phyloP scores from a whole-genome alignment of 2,888 invertebrate genomes.

The Ophion costatus region DNA sequence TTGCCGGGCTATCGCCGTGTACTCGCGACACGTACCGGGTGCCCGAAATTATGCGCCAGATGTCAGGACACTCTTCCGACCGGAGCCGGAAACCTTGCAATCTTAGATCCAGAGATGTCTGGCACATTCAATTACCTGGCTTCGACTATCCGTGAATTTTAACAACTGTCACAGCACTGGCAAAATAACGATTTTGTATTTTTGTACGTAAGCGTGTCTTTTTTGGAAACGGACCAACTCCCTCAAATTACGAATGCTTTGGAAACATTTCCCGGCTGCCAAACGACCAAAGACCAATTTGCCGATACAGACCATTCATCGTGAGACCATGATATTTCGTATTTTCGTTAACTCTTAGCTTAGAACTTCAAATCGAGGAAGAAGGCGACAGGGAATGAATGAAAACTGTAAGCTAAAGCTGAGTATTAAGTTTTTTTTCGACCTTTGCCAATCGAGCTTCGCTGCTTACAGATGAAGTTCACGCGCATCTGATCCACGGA shows the following conservation, averaged over 20 bases:
- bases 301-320: too few species aligned
- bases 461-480: background rate
- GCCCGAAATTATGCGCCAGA: background rate
- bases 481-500: background rate
- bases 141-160: background rate
- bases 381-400: background rate
- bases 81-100: too few species aligned
- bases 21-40: background rate
- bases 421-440: background rate
- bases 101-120: too few species aligned
- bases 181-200: background rate
- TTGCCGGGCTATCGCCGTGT: slow-evolving; percentile 35
- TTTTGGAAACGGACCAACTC: background rate
- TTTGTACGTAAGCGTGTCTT: background rate
- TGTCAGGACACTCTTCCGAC: background rate
- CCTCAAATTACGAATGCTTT: background rate
- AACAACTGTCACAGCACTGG: background rate
- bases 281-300: too few species aligned
- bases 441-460: too few species aligned
- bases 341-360: background rate
- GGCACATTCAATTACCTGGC: background rate
- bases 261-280: background rate
- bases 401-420: background rate
- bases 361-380: background rate
- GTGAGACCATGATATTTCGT: background rate